phyloP scores from a whole-genome alignment of 2,888 invertebrate species.

The Nephrocerus scutellatus region DNA sequence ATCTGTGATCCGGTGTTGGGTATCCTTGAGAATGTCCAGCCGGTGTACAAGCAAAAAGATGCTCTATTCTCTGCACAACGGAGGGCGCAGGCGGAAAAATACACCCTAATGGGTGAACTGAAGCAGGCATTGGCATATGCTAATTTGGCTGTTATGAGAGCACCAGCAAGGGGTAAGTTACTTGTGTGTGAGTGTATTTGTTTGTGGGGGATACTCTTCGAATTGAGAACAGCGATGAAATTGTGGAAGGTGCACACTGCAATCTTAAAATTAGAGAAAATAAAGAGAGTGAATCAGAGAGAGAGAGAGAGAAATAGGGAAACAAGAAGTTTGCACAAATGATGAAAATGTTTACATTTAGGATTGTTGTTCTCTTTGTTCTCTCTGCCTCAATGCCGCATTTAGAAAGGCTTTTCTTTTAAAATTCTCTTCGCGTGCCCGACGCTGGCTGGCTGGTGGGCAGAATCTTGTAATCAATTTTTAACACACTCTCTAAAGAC shows the following conservation, averaged over 20 bases:
- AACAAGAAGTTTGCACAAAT: background rate
- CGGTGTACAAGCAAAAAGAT: constrained; percentile 62
- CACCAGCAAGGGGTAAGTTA: constrained; percentile 56
- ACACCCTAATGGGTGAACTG: constrained; percentile 51
- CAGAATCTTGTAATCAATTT: no score
- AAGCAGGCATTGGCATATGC: constrained; percentile 57
- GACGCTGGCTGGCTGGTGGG: no score
- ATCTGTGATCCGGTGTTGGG: constrained; percentile 51
- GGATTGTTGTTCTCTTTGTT: background rate
- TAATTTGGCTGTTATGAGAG: constrained; percentile 67
- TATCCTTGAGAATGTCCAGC: constrained; percentile 59
- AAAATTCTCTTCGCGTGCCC: no score
- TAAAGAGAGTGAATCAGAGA: background rate
- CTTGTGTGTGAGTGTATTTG: background rate
- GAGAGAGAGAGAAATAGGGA: background rate
- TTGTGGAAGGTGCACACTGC: no score
- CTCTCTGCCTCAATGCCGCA: background rate
- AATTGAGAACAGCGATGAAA: no score
- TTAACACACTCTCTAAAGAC: no score
- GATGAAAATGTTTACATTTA: background rate
- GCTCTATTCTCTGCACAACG: constrained; percentile 55
- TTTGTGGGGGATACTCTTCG: no score
- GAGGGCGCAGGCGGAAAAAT: constrained; percentile 57
- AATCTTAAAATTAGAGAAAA: background rate
- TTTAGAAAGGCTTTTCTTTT: no score